Evolutionary conservation across 2,888 invertebrate genomes (phyloP), one percentile per base, ranked within the genome.

Genomic region (Allophyes oxyacanthae): DNA sequence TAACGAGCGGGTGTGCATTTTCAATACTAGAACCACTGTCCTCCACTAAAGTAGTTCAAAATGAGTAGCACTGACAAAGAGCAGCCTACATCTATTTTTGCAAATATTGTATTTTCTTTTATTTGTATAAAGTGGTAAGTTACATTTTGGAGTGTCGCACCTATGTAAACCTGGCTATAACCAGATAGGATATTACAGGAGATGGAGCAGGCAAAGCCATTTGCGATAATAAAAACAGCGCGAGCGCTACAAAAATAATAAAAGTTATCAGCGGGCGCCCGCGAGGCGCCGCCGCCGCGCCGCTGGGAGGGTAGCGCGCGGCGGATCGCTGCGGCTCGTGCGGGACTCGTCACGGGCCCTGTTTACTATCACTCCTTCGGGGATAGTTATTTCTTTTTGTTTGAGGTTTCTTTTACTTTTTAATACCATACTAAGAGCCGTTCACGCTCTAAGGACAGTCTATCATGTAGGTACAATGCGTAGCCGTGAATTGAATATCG

Each of bases 1-100:
- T 92, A 92, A 91, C 91, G 92, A 92, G 90, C 85, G 85, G 86
- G 83, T 88, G 87, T 89, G 87, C 86, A 86, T 90, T 91, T 91
- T 88, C 90, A 87, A 89, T 90, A 91, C 87, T 77, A 77, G 72
- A 79, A 77, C 76, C 78, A 72, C 80, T 78, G 75, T 64, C 67
- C 75, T 63, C 37, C 36, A 49, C 50, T 70, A 67, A 52, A 72
- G 64, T 71, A 70, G 71, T 75, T 61, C 59, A 77, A 78, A 77
- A 72, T 58, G 56, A 64, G 9, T 44, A 41, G 60, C 62, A 59
- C 53, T 48, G 10, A 44, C 42, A 25, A 38, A 52, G 42, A 48
- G 11, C 15, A 14, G 10, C n/a, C 9, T 6, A 37, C 14, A n/a
- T n/a, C 8, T 38, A 43, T 30, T 14, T 30, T 26, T 43, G n/a